These are phyloP conservation scores for Drosophila tsacasi DNA, from an alignment of 1,140 invertebrate genomes.

Conservation along the genomic window DNA sequence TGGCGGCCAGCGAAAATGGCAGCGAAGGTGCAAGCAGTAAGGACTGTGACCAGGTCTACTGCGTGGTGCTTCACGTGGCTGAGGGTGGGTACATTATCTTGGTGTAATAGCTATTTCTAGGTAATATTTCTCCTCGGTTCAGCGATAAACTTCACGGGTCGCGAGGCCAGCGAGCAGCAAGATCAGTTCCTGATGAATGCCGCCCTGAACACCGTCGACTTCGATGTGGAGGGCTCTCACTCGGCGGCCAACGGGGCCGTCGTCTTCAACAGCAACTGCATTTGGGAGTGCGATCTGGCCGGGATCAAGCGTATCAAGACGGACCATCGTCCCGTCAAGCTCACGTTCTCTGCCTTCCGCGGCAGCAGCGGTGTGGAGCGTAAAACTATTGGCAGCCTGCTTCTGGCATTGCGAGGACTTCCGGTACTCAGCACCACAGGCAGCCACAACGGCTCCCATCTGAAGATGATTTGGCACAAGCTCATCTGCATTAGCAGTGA, in stretches of 20 bases:
- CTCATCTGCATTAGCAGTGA: conserved; percentile 62
- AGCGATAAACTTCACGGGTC: conserved; percentile 70
- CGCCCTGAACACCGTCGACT: conserved; percentile 69
- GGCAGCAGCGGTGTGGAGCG: conserved; percentile 1
- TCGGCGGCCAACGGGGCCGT: conserved; percentile 49
- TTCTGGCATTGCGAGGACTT: conserved; percentile 69
- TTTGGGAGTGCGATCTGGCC: conserved; percentile 75
- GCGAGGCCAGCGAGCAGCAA: conserved; percentile 49
- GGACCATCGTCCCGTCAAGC: conserved; percentile 73
- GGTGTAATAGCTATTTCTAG: neutral
- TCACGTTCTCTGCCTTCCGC: conserved; percentile 55
- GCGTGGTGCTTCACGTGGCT: conserved; percentile 73
- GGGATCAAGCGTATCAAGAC: conserved; percentile 79
- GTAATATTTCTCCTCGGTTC: neutral
- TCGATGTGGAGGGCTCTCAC: conserved; percentile 70
- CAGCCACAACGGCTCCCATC: conserved; percentile 34
- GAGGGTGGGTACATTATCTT: conserved; percentile 48
- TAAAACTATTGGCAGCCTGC: conserved; percentile 59
- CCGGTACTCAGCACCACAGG: conserved; percentile 50
- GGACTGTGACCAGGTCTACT: conserved; percentile 60
- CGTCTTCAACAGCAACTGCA: conserved; percentile 79
- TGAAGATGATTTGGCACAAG: conserved; percentile 78
- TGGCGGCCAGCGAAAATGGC: conserved; percentile 30
- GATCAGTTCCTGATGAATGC: conserved; percentile 70
- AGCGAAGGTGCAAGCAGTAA: conserved; percentile 25